Conservation (phyloP, 2,888 invertebrate genomes). For the Drepanosiphum platanoidis region DNA sequence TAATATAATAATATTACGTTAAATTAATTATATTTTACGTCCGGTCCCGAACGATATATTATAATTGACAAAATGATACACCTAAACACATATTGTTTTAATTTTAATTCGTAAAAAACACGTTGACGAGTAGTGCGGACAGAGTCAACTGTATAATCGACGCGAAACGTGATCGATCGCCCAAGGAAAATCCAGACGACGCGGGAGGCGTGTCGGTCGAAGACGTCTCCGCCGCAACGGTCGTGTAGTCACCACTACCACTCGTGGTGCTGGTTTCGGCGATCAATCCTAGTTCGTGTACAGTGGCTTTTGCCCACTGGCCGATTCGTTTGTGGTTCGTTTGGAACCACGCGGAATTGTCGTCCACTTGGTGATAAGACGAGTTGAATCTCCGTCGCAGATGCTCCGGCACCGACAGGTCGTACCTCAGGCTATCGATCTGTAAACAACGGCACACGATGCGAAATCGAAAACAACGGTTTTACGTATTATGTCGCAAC, state of each 20-base stretch:
- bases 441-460: not conserved
- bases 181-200: not conserved
- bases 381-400: not conserved
- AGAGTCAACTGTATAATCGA: not conserved
- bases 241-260: too few relatives aligned
- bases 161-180: not conserved
- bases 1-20: too few relatives aligned
- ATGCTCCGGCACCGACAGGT: not conserved
- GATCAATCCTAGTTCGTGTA: not conserved
- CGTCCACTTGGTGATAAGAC: not conserved
- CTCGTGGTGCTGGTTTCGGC: not conserved
- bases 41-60: too few relatives aligned
- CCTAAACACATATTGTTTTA: too few relatives aligned
- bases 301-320: not conserved
- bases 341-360: not conserved
- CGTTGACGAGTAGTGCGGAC: too few relatives aligned
- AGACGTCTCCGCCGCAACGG: not conserved
- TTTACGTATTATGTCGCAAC: too few relatives aligned
- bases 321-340: not conserved
- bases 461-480: too few relatives aligned
- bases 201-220: not conserved
- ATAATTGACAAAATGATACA: too few relatives aligned
- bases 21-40: too few relatives aligned
- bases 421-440: conserved; percentile 31
- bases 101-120: too few relatives aligned